These are phyloP conservation scores for Cantharis nigra DNA, from an alignment of 2,888 invertebrate species.

Conservation along the genomic window DNA sequence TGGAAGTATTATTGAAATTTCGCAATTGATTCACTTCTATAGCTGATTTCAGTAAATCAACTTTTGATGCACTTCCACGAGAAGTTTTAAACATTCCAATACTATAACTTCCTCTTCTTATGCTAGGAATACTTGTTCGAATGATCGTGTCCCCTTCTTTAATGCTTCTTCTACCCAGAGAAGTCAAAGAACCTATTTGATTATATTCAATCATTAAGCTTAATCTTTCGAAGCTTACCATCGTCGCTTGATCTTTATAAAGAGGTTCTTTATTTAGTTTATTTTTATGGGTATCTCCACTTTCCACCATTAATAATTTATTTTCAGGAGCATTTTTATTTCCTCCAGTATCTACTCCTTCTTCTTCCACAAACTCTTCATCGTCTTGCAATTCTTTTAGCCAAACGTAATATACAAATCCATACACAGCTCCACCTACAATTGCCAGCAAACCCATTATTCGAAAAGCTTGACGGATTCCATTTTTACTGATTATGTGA, in stretches of 20 bases:
- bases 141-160: conserved; percentile 35
- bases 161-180: conserved; percentile 63
- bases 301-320: conserved; percentile 51
- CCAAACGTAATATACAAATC: conserved; percentile 73
- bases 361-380: conserved; percentile 53
- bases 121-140: conserved; percentile 54
- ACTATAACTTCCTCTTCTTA: conserved; percentile 62
- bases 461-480: conserved; percentile 77
- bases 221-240: conserved; percentile 72
- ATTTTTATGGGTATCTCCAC: conserved; percentile 66
- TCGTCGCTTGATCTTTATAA: conserved; percentile 70
- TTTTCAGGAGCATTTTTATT: conserved; percentile 45
- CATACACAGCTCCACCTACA: conserved; percentile 72
- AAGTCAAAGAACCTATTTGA: conserved; percentile 75
- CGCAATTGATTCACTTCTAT: conserved; percentile 66
- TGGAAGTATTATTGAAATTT: conserved; percentile 29
- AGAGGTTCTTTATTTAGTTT: conserved; percentile 61
- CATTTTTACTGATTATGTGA: conserved; percentile 73
- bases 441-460: conserved; percentile 78
- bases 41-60: conserved; percentile 71
- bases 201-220: conserved; percentile 78
- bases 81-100: conserved; percentile 58
- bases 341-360: conserved; percentile 34
- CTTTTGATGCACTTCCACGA: conserved; percentile 63
- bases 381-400: conserved; percentile 62